Conservation (phyloP, 2,113 vertebrate genomes). For the Campylorhamphus procurvoides region DNA sequence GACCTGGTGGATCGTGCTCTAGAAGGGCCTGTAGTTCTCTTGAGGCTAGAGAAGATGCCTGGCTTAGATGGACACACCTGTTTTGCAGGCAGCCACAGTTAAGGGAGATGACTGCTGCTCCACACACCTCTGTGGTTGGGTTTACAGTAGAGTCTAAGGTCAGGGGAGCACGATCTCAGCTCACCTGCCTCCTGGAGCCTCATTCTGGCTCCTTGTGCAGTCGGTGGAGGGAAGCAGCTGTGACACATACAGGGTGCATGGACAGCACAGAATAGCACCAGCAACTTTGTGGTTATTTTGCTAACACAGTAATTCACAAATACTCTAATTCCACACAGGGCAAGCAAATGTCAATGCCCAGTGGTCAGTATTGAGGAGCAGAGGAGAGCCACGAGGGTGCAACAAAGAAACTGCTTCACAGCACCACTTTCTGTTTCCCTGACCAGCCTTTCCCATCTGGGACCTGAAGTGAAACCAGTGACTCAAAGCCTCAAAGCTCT, state of each 20-base stretch:
- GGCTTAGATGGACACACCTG: background rate
- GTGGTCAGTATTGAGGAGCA: background rate
- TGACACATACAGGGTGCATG: background rate
- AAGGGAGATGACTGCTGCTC: background rate
- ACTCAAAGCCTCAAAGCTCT: background rate
- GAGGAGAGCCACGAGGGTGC: background rate
- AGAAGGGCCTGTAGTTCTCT: background rate
- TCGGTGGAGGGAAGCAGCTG: background rate
- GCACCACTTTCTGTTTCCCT: background rate
- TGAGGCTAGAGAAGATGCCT: background rate
- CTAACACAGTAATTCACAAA: background rate
- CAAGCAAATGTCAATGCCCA: background rate
- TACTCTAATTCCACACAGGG: background rate
- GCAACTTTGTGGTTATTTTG: background rate
- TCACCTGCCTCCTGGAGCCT: background rate
- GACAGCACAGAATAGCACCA: background rate
- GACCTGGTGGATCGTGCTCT: background rate
- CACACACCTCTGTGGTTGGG: background rate
- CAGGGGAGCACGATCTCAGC: background rate
- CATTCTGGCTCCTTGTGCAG: background rate
- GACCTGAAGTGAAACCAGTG: background rate
- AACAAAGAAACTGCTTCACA: background rate
- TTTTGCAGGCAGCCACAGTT: background rate
- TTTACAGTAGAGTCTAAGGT: background rate
- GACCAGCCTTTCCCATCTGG: background rate